phyloP scores from a whole-genome alignment of 2,113 vertebrate genomes.

The Engraulis encrasicolus region DNA sequence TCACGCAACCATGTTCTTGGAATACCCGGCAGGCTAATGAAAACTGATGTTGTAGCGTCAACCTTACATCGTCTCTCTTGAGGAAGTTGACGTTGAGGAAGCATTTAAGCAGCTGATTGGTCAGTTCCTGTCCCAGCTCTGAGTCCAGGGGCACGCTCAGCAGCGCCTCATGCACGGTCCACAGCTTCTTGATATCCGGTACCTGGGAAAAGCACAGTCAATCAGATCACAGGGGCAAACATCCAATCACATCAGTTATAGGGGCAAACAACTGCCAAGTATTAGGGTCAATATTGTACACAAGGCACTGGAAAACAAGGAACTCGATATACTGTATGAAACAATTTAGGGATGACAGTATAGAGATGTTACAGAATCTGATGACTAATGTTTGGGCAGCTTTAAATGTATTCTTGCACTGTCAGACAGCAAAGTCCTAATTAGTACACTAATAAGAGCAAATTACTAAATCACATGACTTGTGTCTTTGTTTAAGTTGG shows the following conservation, averaged over 20 bases:
- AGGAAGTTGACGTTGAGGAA: slow-evolving; percentile 80
- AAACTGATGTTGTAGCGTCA: no score
- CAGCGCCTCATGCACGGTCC: slow-evolving; percentile 80
- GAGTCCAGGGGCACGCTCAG: slow-evolving; percentile 82
- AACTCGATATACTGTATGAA: no score
- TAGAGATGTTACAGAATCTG: no score
- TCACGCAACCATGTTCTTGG: no score
- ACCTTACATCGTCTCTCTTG: slow-evolving; percentile 83
- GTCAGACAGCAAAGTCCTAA: not conserved
- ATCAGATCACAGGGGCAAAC: not conserved
- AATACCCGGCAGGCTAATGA: no score
- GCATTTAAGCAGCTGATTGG: slow-evolving; percentile 84
- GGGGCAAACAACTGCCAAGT: no score
- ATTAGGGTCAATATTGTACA: no score
- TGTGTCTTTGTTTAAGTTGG: not conserved
- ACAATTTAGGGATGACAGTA: no score
- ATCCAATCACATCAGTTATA: not conserved
- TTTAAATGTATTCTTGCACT: no score
- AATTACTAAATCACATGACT: not conserved
- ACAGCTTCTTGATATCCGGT: slow-evolving; percentile 80
- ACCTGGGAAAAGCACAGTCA: slow-evolving; percentile 64
- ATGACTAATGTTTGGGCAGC: no score
- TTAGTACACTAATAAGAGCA: not conserved
- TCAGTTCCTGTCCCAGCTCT: slow-evolving; percentile 81
- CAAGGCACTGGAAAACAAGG: no score